Conservation (phyloP, 2,888 invertebrate genomes). For the Cataglyphis albicans region DNA sequence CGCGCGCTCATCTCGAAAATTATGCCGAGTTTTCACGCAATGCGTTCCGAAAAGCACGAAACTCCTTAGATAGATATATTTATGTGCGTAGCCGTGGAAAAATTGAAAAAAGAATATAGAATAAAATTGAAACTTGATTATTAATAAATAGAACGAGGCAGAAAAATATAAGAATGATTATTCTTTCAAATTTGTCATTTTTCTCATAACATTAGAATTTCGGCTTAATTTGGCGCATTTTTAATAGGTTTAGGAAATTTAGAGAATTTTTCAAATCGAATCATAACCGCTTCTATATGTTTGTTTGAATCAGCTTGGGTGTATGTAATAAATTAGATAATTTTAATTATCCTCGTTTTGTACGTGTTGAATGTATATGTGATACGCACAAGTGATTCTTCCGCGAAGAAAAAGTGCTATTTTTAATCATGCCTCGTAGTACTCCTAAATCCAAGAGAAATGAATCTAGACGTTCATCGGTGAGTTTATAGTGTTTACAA, state of each 20-base stretch:
- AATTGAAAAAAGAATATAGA: not conserved
- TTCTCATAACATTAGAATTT: not conserved
- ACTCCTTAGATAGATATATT: not conserved
- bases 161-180: not conserved
- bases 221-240: not conserved
- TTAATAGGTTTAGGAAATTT: not conserved
- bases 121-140: not conserved
- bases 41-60: not conserved
- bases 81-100: too few relatives aligned
- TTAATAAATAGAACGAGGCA: not conserved
- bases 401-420: not conserved
- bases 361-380: not conserved
- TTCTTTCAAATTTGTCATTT: not conserved
- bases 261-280: not conserved
- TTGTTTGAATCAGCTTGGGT: not conserved
- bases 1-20: constrained; percentile 10
- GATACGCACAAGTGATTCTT: not conserved
- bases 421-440: constrained; percentile 60
- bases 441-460: constrained; percentile 61
- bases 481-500: constrained; percentile 65
- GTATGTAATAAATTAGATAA: constrained; percentile 55
- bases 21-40: not conserved
- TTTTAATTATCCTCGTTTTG: constrained; percentile 33
- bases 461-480: constrained; percentile 78
- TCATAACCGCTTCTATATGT: not conserved